Evolutionary conservation across 2,113 vertebrate species (phyloP), one percentile per base, ranked within the genome.

Genomic region (Corythaeola cristata): DNA sequence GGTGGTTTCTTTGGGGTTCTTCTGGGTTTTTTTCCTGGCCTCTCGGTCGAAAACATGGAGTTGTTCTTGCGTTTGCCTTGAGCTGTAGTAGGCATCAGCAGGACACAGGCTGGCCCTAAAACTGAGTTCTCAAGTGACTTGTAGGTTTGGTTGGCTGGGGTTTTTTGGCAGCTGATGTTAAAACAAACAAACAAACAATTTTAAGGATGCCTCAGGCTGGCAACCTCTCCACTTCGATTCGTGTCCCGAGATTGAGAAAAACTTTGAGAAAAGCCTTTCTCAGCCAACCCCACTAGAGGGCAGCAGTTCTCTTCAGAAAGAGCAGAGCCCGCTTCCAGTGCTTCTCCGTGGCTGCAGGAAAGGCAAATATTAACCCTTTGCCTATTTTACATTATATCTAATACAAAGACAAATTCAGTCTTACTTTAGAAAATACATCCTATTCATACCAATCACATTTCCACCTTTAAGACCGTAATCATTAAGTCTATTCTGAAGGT

Each of bases 281-380:
- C 45, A n/a, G 30, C 3, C 19, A 66, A 28, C 35, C 45, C 97
- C 97, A 53, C 95, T 90, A 94, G 97, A 91, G 94, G 97, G 97
- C 86, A 97, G 96, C 91, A 89, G 89, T 49, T 91, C 73, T 39
- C 96, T 85, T 89, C 59, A 15, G n/a, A 74, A 92, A 22, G 67
- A 88, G 62, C 15, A 78, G 76, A 79, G 41, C 22, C 75, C 27
- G 55, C 37, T 62, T 71, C 28, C 28, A 35, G 2, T 5, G 23
- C 49, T 85, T 6, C 28, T 41, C 33, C 3, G 1, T 6, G 56
- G 8, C 71, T 22, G 50, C 2, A 0, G 39, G 8, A 32, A 41
- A 68, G 13, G 15, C 7, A 10, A 22, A 22, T 39, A 27, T 11
- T 12, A 69, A 44, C 39, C 41, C 39, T 53, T 67, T 56, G 5